phyloP scores from a whole-genome alignment of 2,888 invertebrate species.

The Eugnorisma glareosa region DNA sequence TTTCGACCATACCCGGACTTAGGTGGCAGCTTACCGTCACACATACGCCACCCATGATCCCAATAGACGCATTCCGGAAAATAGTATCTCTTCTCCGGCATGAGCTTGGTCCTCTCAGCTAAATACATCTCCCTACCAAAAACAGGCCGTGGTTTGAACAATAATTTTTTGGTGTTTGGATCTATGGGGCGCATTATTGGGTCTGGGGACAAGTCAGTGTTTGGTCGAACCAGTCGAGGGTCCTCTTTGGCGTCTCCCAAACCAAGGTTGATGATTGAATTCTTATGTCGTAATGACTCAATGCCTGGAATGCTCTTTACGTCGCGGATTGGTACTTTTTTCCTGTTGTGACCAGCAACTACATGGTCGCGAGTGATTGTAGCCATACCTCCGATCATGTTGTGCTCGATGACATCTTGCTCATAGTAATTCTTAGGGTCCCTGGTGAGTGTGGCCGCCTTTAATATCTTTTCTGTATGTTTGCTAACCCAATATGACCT shows the following conservation, averaged over 20 bases:
- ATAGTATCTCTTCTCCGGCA: constrained; percentile 78
- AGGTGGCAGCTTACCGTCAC: constrained; percentile 70
- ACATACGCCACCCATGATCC: constrained; percentile 78
- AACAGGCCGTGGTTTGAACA: constrained; percentile 74
- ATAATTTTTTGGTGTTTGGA: constrained; percentile 66
- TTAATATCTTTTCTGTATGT: constrained; percentile 69
- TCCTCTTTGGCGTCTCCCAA: constrained; percentile 75
- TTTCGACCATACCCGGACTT: constrained; percentile 69
- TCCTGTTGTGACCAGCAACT: constrained; percentile 70
- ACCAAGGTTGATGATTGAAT: constrained; percentile 75
- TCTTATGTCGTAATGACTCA: constrained; percentile 69
- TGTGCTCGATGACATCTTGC: constrained; percentile 74
- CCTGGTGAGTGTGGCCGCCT: constrained; percentile 75
- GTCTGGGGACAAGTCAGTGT: constrained; percentile 70
- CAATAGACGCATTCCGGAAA: constrained; percentile 74
- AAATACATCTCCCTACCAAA: constrained; percentile 74
- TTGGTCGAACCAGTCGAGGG: constrained; percentile 71
- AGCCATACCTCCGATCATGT: constrained; percentile 74
- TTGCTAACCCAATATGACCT: constrained; percentile 77
- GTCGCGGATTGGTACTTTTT: constrained; percentile 72
- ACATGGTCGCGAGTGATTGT: constrained; percentile 75
- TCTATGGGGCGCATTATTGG: constrained; percentile 79
- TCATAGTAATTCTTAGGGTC: constrained; percentile 77
- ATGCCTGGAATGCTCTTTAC: constrained; percentile 71
- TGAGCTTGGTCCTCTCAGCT: constrained; percentile 64